Evolutionary conservation across 2,113 vertebrate species (phyloP), one percentile per base, ranked within the genome.

Genomic region (Callochromis pleurospilus): DNA sequence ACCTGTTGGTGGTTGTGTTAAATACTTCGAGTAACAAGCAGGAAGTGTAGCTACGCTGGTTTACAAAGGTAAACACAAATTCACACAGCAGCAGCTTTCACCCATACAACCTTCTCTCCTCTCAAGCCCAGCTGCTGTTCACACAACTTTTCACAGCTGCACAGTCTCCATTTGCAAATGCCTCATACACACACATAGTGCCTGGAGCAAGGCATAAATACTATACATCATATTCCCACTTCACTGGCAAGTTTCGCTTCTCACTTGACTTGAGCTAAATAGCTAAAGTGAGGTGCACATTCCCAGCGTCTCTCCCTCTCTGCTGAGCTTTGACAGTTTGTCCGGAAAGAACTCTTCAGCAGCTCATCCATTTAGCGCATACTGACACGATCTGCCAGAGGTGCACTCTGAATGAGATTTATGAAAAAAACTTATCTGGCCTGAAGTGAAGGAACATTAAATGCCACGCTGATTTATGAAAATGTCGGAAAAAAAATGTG

Each of bases 81-180:
- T 90, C 90, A 91, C 88, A 95, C 94, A 95, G 91, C 93, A 89
- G 93, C 83, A 89, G 95, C 94, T 95, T 95, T 96, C 92, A 93
- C 91, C 88, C 65, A 90, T 87, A 85, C 82, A 88, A 86, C 60
- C 81, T 82, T 70, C 49, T 79, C 80, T 89, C 83, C 56, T 47
- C 56, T 84, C 65, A 77, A 77, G 87, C 80, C 85, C 45, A 36
- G 77, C 90, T 79, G 83, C 91, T 89, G 86, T 92, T 81, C 91
- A 87, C 83, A 56, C 88, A 86, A 81, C 55, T 86, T 83, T 87
- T 93, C 92, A 94, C 94, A 94, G 95, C 92, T 94, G 93, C 90
- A 93, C 89, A 93, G 93, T 95, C 91, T 94, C 94, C 89, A 91
- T 94, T 91, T 80, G 89, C 92, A 92, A 89, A 95, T 91, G 93